A percentile compares a stretch with the other conserved stretches of the same genome.
Conservation (phyloP, 2,888 invertebrate genomes). For the Spodoptera picta region DNA sequence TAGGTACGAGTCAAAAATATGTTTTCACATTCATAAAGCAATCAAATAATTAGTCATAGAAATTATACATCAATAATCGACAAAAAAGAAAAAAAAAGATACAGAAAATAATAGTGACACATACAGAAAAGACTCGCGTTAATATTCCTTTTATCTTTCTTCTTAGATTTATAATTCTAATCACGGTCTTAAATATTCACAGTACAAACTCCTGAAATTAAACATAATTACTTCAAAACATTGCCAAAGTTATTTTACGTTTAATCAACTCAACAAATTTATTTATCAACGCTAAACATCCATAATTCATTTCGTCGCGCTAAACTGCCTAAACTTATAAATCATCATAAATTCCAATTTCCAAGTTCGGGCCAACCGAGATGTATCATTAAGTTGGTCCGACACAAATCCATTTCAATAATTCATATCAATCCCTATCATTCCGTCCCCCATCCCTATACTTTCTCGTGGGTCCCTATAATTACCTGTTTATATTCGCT, state of each 20-base stretch:
- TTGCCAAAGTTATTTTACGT: constrained; percentile 31
- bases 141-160: constrained; percentile 14
- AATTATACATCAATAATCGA: no score
- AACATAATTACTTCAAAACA: constrained; percentile 32
- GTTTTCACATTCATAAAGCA: no score
- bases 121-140: no score
- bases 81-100: no score
- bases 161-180: constrained; percentile 17
- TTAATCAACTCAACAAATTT: constrained; percentile 45
- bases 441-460: constrained; percentile 63
- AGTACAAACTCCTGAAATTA: constrained; percentile 11
- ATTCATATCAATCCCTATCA: constrained; percentile 69
- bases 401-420: constrained; percentile 74
- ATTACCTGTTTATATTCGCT: constrained; percentile 79
- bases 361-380: constrained; percentile 58
- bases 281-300: constrained; percentile 45
- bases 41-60: no score
- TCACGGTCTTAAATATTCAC: constrained; percentile 19
- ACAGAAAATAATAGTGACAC: no score
- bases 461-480: constrained; percentile 73
- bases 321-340: constrained; percentile 55
- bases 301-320: constrained; percentile 52
- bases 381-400: constrained; percentile 71
- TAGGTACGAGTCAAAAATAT: no score
- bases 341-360: constrained; percentile 62